These are phyloP conservation scores for Polypedilum pembai DNA, from an alignment of 1,140 invertebrate genomes.

Conservation along the genomic window DNA sequence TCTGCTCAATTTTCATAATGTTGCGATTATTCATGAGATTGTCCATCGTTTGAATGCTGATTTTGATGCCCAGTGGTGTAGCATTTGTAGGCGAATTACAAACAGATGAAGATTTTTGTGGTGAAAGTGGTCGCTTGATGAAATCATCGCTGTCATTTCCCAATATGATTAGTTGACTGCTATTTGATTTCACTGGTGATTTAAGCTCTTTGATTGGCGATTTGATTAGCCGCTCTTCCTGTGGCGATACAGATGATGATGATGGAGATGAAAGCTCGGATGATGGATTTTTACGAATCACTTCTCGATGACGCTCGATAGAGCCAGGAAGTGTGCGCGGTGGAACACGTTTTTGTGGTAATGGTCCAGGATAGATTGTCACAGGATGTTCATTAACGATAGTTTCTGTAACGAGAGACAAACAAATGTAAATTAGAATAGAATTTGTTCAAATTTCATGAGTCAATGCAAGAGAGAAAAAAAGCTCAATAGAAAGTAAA, in stretches of 20 bases:
- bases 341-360: slow-evolving; percentile 51
- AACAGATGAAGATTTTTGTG: neutral
- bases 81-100: neutral
- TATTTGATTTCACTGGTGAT: slow-evolving; percentile 21
- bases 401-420: slow-evolving; percentile 34
- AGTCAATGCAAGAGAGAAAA: neutral
- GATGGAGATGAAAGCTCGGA: slow-evolving; percentile 34
- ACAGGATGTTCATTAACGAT: slow-evolving; percentile 52
- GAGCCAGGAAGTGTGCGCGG: slow-evolving; percentile 59
- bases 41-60: slow-evolving; percentile 34
- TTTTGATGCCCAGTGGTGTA: slow-evolving; percentile 3
- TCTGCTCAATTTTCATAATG: slow-evolving; percentile 33
- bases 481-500: no score
- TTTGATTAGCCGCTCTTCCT: slow-evolving; percentile 25
- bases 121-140: slow-evolving; percentile 20
- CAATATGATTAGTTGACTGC: neutral
- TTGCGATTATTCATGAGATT: slow-evolving; percentile 38
- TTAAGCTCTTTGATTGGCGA: slow-evolving; percentile 24
- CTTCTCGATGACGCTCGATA: slow-evolving; percentile 66
- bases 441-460: neutral
- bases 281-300: slow-evolving; percentile 48
- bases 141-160: slow-evolving; percentile 3
- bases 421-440: neutral
- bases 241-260: slow-evolving; percentile 34
- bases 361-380: slow-evolving; percentile 53